Evolutionary conservation across 2,888 invertebrate genomes (phyloP).

Genomic region (Mechanitis mazaeus): DNA sequence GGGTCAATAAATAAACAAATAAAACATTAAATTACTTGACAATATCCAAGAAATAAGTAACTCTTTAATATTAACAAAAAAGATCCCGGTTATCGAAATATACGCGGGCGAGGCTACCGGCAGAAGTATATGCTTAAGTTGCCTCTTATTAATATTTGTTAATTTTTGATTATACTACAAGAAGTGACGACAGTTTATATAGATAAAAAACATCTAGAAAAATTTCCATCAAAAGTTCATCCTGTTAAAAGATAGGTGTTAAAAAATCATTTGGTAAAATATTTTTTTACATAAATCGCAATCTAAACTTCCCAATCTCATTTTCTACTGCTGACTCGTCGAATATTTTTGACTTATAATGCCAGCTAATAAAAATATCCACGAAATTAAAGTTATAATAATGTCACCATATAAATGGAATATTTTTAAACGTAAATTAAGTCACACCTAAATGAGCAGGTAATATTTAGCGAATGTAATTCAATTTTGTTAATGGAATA

Average conservation of each 20-base stretch:
- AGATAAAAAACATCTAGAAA: not conserved
- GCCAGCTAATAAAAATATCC: constrained; percentile 13
- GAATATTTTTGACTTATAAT: constrained; percentile 17
- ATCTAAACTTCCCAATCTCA: constrained; percentile 21
- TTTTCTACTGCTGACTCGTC: constrained; percentile 20
- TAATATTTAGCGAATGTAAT: constrained; percentile 43
- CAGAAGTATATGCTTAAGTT: too few species aligned
- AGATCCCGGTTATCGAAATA: too few species aligned
- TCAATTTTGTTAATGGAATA: constrained; percentile 58
- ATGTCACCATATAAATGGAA: constrained; percentile 9
- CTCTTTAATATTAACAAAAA: too few species aligned
- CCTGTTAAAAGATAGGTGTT: not conserved
- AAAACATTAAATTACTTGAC: too few species aligned
- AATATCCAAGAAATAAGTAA: too few species aligned
- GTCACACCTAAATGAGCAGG: constrained; percentile 25
- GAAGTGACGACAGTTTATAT: too few species aligned
- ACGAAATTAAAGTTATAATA: constrained; percentile 10
- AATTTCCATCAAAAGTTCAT: not conserved
- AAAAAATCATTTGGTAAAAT: constrained; percentile 15
- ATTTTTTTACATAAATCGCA: constrained; percentile 20
- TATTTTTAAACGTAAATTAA: constrained; percentile 20
- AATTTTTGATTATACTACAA: too few species aligned
- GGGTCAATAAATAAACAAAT: too few species aligned
- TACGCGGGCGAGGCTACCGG: too few species aligned
- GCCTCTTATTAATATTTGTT: too few species aligned